Base-by-base conservation (phyloP, 92 coral and sea anemone genomes). In the Palythoa caribaeorum region DNA sequence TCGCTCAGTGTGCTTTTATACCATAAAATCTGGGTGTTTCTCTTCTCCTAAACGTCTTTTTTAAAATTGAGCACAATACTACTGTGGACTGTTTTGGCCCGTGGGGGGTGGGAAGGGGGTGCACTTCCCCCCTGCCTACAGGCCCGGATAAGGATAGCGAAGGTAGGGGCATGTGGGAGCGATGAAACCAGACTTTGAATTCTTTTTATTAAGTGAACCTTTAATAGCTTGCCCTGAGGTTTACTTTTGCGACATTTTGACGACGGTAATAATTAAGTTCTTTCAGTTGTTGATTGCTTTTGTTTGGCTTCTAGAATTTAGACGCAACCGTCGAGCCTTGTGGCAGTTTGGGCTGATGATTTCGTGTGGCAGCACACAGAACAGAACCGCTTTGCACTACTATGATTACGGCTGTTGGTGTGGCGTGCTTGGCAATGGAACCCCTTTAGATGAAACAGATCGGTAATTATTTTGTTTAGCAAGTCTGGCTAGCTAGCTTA, bases 371-470 rank as follows among this genome's bases (percentile, higher is more conserved):
- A 80, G 59, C 63, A 80, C 85, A 6, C 54, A 60, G 9, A 68
- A 68, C 55, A 80, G 70, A 80, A 80, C 62, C 4, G 39, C 74
- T 10, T 13, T 68, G 3, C 59, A 80, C 21, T 80, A 80, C 57
- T 80, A 80, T 13, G 85, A 80, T 38, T 80, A 80, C 38, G 85
- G 85, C 37, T 80, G 85, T 17, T 80, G 85, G 85, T 80, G 85
- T 19, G 85, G 85, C 2, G 39, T 39, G 3, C 73, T 69, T 1
- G 85, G 85, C 0, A 21, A 7, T 3, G 85, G 85, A 16, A 80
- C 60, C 12, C 73, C 85, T 47, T 20, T 80, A 50, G 85, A 80
- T 63, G 85, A 80, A 39, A 80, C 85, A 5, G 85, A 80, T 35
- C 38, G 16, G 85, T 80, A 63, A 80, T 59, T 39, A 17, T 37